These are phyloP conservation scores for Pristionchus mayeri DNA, from an alignment of 2,888 invertebrate species.

Conservation along the genomic window DNA sequence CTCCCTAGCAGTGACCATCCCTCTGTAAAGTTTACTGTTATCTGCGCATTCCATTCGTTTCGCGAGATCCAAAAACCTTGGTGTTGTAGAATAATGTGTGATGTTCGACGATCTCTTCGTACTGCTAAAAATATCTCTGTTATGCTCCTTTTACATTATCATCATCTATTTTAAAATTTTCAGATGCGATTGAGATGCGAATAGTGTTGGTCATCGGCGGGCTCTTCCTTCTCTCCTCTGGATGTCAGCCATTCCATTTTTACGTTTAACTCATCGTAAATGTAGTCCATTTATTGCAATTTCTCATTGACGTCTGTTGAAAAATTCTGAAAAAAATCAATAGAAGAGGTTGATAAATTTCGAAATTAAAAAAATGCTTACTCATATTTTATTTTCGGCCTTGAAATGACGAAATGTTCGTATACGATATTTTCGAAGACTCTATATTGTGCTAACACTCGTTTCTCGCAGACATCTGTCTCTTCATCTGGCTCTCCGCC, in stretches of 20 bases:
- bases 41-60: neutral
- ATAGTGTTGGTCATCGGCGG: slow-evolving; percentile 2
- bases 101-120: neutral
- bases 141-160: neutral
- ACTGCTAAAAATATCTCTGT: neutral
- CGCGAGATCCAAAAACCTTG: too few relatives aligned
- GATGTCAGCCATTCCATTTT: neutral
- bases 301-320: too few relatives aligned
- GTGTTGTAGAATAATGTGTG: neutral
- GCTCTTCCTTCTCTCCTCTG: slow-evolving; percentile 14
- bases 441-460: too few relatives aligned
- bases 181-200: slow-evolving; percentile 29
- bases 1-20: too few relatives aligned
- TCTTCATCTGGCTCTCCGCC: slow-evolving; percentile 38
- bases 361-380: too few relatives aligned
- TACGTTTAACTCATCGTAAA: too few relatives aligned
- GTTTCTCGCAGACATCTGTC: slow-evolving; percentile 7
- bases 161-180: neutral
- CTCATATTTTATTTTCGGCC: too few relatives aligned
- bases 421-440: too few relatives aligned
- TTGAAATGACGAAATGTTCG: too few relatives aligned
- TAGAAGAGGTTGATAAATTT: too few relatives aligned
- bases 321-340: too few relatives aligned
- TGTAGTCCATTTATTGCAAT: too few relatives aligned
- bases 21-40: neutral